These are phyloP conservation scores for Morelia viridis DNA, from an alignment of 2,797 vertebrate genomes.

Conservation along the genomic window DNA sequence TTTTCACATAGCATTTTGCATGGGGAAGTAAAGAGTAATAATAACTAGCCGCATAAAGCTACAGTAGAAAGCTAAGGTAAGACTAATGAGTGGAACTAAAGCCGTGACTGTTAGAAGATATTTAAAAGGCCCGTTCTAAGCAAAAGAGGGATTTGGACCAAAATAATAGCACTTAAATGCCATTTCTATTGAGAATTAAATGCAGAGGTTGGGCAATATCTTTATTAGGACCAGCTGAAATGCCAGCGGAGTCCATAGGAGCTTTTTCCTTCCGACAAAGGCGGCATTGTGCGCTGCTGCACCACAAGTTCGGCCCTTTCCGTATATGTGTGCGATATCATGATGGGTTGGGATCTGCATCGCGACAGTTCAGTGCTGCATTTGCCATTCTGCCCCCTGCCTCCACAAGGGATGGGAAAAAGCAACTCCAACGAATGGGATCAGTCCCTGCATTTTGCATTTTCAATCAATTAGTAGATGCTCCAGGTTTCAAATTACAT, in stretches of 20 bases:
- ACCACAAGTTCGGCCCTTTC: background rate
- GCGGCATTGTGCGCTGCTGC: rapidly evolving
- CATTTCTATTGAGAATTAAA: conserved; percentile 37
- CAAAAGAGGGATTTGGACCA: conserved; percentile 45
- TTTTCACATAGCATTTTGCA: conserved; percentile 30
- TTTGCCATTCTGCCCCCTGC: too few species aligned
- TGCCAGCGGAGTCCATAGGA: background rate
- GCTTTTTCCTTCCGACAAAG: background rate
- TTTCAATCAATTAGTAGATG: too few species aligned
- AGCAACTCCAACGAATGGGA: too few species aligned
- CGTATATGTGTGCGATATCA: background rate
- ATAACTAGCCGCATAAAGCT: conserved; percentile 42
- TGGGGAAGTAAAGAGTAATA: conserved; percentile 46
- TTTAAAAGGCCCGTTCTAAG: conserved; percentile 46
- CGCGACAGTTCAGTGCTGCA: background rate
- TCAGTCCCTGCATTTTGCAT: too few species aligned
- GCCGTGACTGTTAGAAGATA: conserved; percentile 52
- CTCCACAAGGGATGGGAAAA: too few species aligned
- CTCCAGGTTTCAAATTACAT: too few species aligned
- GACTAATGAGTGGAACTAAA: conserved; percentile 48
- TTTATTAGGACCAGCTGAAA: background rate
- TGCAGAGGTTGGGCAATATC: background rate
- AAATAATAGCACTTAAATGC: conserved; percentile 19
- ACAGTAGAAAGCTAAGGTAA: conserved; percentile 37
- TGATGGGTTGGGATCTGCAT: background rate